phyloP scores from a whole-genome alignment of 1,140 invertebrate species.

The Akabosia matsudoensis region DNA sequence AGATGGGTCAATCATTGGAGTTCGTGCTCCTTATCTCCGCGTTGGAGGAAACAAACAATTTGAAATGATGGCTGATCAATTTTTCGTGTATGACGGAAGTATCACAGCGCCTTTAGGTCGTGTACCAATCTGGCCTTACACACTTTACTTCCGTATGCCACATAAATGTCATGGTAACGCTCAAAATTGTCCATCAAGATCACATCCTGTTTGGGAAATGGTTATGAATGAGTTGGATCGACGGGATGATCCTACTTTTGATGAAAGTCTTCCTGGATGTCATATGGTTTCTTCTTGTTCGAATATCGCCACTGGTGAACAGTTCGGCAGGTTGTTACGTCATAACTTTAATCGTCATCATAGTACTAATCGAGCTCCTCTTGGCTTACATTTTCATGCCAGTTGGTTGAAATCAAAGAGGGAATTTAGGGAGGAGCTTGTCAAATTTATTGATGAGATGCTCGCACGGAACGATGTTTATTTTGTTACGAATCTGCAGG shows the following conservation, averaged over 20 bases:
- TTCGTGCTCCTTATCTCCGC: constrained; percentile 82
- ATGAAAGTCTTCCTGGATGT: constrained; percentile 85
- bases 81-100: constrained; percentile 90
- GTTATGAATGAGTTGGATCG: constrained; percentile 92
- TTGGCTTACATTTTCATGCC: constrained; percentile 92
- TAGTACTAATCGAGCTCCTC: constrained; percentile 83
- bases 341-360: constrained; percentile 94
- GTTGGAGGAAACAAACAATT: constrained; percentile 93
- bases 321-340: constrained; percentile 78
- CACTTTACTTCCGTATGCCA: constrained; percentile 89
- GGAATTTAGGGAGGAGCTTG: constrained; percentile 84
- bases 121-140: constrained; percentile 93
- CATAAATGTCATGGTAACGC: constrained; percentile 86
- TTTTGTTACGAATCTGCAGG: constrained; percentile 87
- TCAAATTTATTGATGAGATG: constrained; percentile 93
- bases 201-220: constrained; percentile 92
- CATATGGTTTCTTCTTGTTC: constrained; percentile 69
- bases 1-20: constrained; percentile 80
- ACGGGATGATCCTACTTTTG: constrained; percentile 84
- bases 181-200: constrained; percentile 83
- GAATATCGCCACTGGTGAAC: constrained; percentile 82
- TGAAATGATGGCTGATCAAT: constrained; percentile 87
- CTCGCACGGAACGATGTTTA: constrained; percentile 84
- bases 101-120: constrained; percentile 84
- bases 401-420: constrained; percentile 93